These are phyloP conservation scores for Oedothorax gibbosus DNA, from an alignment of 1,140 invertebrate species.

Conservation along the genomic window DNA sequence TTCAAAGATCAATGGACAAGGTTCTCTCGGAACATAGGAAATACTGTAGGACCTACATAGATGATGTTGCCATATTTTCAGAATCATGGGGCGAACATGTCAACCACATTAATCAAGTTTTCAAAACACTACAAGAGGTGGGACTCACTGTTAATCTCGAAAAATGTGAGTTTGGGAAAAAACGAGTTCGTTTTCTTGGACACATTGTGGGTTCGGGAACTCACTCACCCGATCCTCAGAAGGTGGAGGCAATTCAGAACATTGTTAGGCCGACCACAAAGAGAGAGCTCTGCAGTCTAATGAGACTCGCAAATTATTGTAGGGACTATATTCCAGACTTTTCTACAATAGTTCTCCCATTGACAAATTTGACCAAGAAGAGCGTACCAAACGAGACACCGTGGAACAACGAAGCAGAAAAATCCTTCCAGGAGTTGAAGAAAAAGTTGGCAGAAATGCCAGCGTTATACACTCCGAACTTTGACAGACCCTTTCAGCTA, in stretches of 20 bases:
- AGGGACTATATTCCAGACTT: neutral
- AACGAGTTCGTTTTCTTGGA: neutral
- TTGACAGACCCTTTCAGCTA: neutral
- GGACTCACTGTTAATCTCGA: neutral
- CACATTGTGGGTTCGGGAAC: neutral
- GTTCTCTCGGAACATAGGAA: neutral
- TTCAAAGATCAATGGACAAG: neutral
- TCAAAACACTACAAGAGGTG: neutral
- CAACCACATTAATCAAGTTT: neutral
- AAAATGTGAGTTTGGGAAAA: constrained; percentile 5
- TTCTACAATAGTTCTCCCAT: neutral
- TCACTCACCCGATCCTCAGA: neutral
- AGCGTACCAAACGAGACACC: neutral
- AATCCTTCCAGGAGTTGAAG: neutral
- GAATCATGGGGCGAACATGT: neutral
- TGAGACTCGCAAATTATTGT: neutral
- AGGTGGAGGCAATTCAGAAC: neutral
- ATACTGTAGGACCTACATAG: neutral
- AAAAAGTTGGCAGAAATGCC: neutral
- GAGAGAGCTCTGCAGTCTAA: neutral
- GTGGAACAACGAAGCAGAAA: neutral
- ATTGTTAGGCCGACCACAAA: neutral
- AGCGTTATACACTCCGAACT: neutral
- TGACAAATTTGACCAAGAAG: neutral
- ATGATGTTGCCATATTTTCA: neutral